Percentiles rank a stretch among this genome's conserved stretches.
These are phyloP conservation scores for Spea hammondii DNA, from an alignment of 2,797 vertebrate genomes.

Conservation along the genomic window DNA sequence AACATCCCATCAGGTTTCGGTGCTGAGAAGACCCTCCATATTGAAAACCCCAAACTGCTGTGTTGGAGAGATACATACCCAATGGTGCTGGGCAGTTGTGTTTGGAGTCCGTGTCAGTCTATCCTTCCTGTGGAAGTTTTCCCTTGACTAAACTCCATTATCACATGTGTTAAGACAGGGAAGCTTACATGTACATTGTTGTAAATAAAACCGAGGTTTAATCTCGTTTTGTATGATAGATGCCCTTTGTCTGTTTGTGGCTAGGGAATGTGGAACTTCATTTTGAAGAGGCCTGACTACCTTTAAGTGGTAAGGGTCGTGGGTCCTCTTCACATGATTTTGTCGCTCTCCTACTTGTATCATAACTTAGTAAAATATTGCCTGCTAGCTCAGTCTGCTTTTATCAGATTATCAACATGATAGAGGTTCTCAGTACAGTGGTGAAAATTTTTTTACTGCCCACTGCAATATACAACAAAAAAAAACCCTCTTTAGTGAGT, in stretches of 20 bases:
- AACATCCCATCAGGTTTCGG: not conserved
- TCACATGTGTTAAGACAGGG: not conserved
- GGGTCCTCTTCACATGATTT: not conserved
- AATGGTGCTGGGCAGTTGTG: not conserved
- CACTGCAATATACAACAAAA: too few species aligned
- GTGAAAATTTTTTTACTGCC: too few species aligned
- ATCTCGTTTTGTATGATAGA: too few species aligned
- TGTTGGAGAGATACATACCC: not conserved
- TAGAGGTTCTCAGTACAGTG: too few species aligned
- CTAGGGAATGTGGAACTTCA: too few species aligned
- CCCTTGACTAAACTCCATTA: not conserved
- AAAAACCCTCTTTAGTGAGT: too few species aligned
- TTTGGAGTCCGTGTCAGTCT: not conserved
- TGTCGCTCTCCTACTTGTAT: not conserved
- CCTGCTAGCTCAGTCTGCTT: too few species aligned
- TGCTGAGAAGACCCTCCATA: not conserved
- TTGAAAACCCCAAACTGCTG: not conserved
- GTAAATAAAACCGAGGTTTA: constrained; percentile 34
- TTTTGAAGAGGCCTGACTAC: too few species aligned
- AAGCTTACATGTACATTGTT: not conserved
- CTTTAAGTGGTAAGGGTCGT: too few species aligned
- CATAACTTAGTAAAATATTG: too few species aligned
- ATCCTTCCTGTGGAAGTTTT: constrained; percentile 49
- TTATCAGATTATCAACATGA: too few species aligned
- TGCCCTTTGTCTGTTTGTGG: too few species aligned